Evolutionary conservation across 2,113 vertebrate species (phyloP), one percentile per base, ranked within the genome.

Genomic region (Myanophis thanlyinensis): DNA sequence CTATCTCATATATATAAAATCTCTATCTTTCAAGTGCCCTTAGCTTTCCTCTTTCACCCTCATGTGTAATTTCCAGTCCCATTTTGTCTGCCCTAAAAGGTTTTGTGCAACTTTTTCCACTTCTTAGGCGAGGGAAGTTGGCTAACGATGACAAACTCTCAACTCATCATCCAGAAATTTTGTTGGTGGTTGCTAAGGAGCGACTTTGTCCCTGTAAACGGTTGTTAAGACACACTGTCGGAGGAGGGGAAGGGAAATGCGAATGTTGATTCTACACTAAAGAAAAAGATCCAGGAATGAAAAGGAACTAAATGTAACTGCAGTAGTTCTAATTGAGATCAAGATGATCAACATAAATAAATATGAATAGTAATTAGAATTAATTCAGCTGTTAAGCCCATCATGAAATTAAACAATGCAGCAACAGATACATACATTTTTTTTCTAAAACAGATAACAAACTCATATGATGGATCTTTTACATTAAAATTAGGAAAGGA

Each of bases 41-140:
- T 27, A 5, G 89, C 91, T 95, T 95, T 94, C 95, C 92, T 89
- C 87, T 53, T 25, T 80, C 93, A 87, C 91, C 10, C 96, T 94
- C 96, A 90, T 89, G 89, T 93, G 95, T 92, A 90, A 94, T 95
- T 95, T 89, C 94, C 94, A 95, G 93, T 97, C 95, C 95, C 59
- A 89, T 95, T 94, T 95, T 1, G 85, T 95, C 22, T n/a, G 89
- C 92, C 95, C 48, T 62, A 49, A 88, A 92, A 90, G 91, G 49
- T 93, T 49, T 92, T 92, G 95, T 54, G 0, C 96, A 95, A 90
- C 93, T 62, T 96, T 95, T 96, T 86, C 95, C n/a, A 40, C 15
- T 80, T 20, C 5, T 80, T 40, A 8, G 5, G 67, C n/a, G 7
- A 91, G 90, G 80, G 94, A 87, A 88, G 91, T 91, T 93, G 93